Evolutionary conservation across 1,140 invertebrate species (phyloP).

Genomic region (Hermetia illucens): DNA sequence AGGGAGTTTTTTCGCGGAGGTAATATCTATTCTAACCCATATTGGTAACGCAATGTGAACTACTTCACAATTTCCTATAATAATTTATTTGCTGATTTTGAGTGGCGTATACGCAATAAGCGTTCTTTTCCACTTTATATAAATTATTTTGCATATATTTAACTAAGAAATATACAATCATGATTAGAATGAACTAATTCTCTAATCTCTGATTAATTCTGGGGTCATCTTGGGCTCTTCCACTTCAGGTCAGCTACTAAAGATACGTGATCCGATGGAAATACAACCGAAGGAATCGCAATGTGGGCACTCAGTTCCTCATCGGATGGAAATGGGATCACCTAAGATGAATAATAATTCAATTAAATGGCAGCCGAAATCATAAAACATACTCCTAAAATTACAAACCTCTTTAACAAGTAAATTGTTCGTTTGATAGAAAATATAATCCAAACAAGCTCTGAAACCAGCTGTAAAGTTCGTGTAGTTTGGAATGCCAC

Average conservation of each 20-base stretch:
- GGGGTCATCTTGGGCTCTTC: too few relatives aligned
- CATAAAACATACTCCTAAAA: neutral
- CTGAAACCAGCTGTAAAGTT: conserved; percentile 73
- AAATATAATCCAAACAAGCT: conserved; percentile 88
- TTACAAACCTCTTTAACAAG: conserved; percentile 40
- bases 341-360: conserved; percentile 23
- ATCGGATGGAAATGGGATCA: conserved; percentile 62
- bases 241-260: conserved; percentile 62
- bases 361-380: conserved; percentile 5
- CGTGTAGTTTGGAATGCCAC: conserved; percentile 63
- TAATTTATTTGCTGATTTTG: too few relatives aligned
- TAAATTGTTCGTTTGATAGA: conserved; percentile 53
- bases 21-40: too few relatives aligned
- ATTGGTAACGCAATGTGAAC: too few relatives aligned
- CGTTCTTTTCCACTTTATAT: too few relatives aligned
- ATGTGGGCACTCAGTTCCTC: conserved; percentile 54
- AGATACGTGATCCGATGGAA: conserved; percentile 87
- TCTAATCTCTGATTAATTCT: too few relatives aligned
- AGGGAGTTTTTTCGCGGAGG: too few relatives aligned
- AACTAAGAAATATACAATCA: too few relatives aligned
- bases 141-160: too few relatives aligned
- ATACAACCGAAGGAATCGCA: conserved; percentile 72
- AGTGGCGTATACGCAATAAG: too few relatives aligned
- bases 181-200: too few relatives aligned
- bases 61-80: too few relatives aligned